Base-by-base conservation (phyloP, 2,113 vertebrate genomes). In the Limnothrissa miodon region DNA sequence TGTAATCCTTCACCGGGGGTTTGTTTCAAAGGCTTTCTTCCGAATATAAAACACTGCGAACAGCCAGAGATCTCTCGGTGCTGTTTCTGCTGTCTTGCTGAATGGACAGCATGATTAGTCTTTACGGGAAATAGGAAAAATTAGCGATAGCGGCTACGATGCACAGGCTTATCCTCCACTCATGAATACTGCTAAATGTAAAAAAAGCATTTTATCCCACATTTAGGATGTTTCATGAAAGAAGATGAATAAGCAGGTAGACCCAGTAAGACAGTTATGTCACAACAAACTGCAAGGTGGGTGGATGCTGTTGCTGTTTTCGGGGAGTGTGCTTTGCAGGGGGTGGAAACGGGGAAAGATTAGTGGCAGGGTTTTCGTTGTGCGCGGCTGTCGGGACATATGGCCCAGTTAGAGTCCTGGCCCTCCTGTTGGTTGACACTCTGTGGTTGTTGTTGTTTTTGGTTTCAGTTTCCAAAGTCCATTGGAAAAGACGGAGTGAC, bases 401-500 rank as follows among this genome's bases (percentile, higher is more conserved):
- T 74, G 66, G 66, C 66, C 17, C 66, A 74, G 66, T 74, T 19
- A 17, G 66, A 74, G 66, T 33, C 66, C 66, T 74, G 66, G 66
- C 66, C 17, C 29, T 74, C 29, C 33, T 17, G 66, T 74, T 33
- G 33, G 29, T 10, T 7, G n/a, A 74, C 3, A 5, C 25, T 36
- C 25, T 74, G 66, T 74, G 11, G 29, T 36, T 74, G 66, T 74
- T 74, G 66, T 74, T 70, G 62, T 36, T 66, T 5, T 33, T 66
- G n/a, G n/a, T n/a, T n/a, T 66, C n/a, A 66, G 8, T 36, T 70
- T 36, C 25, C 25, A 10, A 74, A 17, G 25, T 36, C 66, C 29
- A 36, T 17, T 74, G 66, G 66, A 29, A 36, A 19, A 4, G 66
- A 33, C 29, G 66, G 11, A 74, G 66, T 36, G 66, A 17, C 15